These are phyloP conservation scores for Tenthredo mesomela DNA, from an alignment of 2,888 invertebrate genomes.

Conservation along the genomic window DNA sequence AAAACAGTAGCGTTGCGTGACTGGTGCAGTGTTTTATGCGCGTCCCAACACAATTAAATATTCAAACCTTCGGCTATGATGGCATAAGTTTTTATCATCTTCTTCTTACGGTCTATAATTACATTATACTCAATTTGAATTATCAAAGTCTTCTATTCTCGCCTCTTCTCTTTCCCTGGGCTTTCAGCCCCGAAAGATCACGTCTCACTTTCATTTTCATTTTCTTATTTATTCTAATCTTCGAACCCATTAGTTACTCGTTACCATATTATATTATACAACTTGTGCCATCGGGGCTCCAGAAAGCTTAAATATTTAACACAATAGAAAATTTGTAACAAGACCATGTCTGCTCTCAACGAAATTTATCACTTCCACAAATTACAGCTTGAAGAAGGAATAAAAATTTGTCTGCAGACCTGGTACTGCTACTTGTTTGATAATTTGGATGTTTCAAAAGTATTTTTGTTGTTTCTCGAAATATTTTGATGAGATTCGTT, in stretches of 20 bases:
- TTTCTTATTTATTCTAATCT: neutral
- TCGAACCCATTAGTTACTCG: neutral
- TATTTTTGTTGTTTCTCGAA: neutral
- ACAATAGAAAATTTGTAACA: neutral
- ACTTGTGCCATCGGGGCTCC: conserved; percentile 10
- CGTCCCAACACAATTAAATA: conserved; percentile 57
- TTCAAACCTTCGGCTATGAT: conserved; percentile 32
- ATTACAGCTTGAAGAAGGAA: neutral
- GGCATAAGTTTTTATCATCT: neutral
- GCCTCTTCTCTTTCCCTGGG: neutral
- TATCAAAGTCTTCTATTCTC: neutral
- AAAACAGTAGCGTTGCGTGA: conserved; percentile 54
- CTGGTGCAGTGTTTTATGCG: conserved; percentile 72
- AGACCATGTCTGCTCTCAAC: neutral
- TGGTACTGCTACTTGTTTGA: neutral
- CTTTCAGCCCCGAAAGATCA: neutral
- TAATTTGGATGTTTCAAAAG: conserved; percentile 20
- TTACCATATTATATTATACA: neutral
- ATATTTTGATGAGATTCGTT: neutral
- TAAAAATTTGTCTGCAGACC: neutral
- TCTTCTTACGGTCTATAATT: neutral
- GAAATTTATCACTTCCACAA: neutral
- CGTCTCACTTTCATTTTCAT: neutral
- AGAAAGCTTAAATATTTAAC: conserved; percentile 23
- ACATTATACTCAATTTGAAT: neutral